Evolutionary conservation across 2,888 invertebrate genomes (phyloP), one percentile per base, ranked within the genome.

Genomic region (Tipula confusa): DNA sequence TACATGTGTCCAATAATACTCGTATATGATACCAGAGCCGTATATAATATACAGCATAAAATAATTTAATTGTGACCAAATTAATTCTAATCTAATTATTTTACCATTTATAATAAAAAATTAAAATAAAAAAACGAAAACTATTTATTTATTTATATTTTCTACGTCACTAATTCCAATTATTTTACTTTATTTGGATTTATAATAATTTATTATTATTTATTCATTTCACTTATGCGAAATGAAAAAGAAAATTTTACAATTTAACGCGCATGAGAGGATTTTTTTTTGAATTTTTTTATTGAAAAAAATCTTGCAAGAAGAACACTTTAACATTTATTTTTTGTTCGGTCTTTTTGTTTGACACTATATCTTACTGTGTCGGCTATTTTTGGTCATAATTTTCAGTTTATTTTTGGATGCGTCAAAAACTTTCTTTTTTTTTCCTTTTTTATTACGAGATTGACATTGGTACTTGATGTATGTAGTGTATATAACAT

Each of bases 71-170:
- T 64, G 64, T 64, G 64, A 64, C 64, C 64, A 64, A 64, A 64
- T 64, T 64, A 64, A 64, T 64, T 64, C 64, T 64, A 64, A 64
- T 64, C 64, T 64, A 64, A 64, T 64, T 64, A 64, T 64, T 64
- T 64, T 64, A 64, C 64, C 64, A 64, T 64, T 64, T 64, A 24
- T 9, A 64, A 64, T 24, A 24, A 6, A 33, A 33, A 33, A 33
- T n/a, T n/a, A n/a, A n/a, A 31, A 43, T 43, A 24, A 9, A 38
- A 38, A 64, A 48, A 4, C 64, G 64, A 64, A 64, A 64, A 64
- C 24, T 7, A 64, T 24, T 64, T 64, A 64, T 33, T 33, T 33
- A 33, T 64, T 64, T 64, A 43, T 43, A 43, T 64, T 64, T 64
- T 64, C 64, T 64, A 64, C 64, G 64, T 64, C 64, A 64, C 64